Evolutionary conservation across 2,797 vertebrate genomes (phyloP).

Genomic region (Sandelia bainsii): DNA sequence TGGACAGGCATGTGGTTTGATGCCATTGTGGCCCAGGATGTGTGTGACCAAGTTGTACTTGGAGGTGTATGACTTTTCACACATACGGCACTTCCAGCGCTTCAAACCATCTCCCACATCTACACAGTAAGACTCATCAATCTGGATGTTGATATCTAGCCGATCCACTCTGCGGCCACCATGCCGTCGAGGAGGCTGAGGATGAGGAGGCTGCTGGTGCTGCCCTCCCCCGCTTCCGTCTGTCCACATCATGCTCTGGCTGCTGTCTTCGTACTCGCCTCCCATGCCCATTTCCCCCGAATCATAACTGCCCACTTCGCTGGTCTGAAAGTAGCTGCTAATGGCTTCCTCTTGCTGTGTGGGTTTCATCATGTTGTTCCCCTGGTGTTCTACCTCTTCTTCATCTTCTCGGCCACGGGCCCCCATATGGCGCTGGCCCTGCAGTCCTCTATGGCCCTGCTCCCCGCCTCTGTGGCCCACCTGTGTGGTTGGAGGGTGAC

Average conservation of each 20-base stretch:
- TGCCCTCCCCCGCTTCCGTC: constrained; percentile 72
- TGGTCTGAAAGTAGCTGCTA: constrained; percentile 86
- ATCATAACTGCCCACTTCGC: constrained; percentile 84
- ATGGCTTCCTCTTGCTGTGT: constrained; percentile 82
- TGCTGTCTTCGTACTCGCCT: constrained; percentile 84
- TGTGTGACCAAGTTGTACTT: constrained; percentile 99
- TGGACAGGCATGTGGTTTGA: constrained; percentile 95
- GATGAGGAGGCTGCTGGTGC: constrained; percentile 72
- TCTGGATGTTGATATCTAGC: constrained; percentile 98
- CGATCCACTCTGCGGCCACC: constrained; percentile 93
- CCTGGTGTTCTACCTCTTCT: constrained; percentile 73
- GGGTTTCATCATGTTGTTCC: constrained; percentile 78
- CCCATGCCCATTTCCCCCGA: constrained; percentile 83
- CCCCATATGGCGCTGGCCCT: constrained; percentile 69
- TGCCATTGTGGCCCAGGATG: constrained; percentile 97
- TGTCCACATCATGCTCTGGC: constrained; percentile 83
- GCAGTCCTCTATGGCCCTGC: constrained; percentile 71
- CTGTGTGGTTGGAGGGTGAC: constrained; percentile 76
- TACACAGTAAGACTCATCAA: constrained; percentile 96
- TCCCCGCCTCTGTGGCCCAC: constrained; percentile 79
- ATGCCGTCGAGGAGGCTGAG: constrained; percentile 79
- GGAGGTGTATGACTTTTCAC: constrained; percentile 98
- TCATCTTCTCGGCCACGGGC: constrained; percentile 65
- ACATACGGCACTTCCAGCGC: constrained; percentile 98
- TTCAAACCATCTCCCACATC: constrained; percentile 94